Evolutionary conservation across 2,113 vertebrate species (phyloP).

Genomic region (Hydrochoerus hydrochaeris): DNA sequence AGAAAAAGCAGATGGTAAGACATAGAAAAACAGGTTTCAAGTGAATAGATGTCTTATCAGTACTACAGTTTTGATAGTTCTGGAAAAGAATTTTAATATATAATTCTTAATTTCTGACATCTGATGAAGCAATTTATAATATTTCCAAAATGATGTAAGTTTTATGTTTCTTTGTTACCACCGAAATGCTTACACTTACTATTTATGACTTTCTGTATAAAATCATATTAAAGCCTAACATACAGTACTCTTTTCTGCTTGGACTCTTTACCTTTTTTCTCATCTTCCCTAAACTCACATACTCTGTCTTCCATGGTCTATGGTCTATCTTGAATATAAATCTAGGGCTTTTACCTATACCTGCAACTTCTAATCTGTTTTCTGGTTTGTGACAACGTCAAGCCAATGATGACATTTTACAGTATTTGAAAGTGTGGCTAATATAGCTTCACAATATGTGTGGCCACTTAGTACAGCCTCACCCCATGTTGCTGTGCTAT

Average conservation of each 20-base stretch:
- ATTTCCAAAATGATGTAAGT: not conserved
- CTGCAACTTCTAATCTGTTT: not conserved
- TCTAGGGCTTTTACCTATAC: not conserved
- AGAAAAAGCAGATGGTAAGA: not conserved
- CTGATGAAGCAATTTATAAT: not conserved
- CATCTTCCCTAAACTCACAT: not conserved
- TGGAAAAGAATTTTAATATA: conserved; percentile 17
- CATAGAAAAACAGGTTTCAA: not conserved
- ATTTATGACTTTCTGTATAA: not conserved
- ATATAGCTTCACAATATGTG: not conserved
- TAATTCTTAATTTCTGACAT: not conserved
- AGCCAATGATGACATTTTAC: not conserved
- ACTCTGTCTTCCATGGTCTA: not conserved
- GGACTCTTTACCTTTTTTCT: not conserved
- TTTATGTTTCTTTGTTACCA: not conserved
- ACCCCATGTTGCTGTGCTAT: not conserved
- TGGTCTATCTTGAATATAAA: not conserved
- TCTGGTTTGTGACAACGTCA: not conserved
- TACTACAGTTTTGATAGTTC: not conserved
- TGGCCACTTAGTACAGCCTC: not conserved
- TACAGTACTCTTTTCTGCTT: not conserved
- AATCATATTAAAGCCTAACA: not conserved
- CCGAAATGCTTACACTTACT: not conserved
- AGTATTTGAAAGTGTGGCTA: not conserved
- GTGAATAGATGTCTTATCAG: not conserved